Evolutionary conservation across 2,888 invertebrate species (phyloP).

Genomic region (Parasteatoda lunata): DNA sequence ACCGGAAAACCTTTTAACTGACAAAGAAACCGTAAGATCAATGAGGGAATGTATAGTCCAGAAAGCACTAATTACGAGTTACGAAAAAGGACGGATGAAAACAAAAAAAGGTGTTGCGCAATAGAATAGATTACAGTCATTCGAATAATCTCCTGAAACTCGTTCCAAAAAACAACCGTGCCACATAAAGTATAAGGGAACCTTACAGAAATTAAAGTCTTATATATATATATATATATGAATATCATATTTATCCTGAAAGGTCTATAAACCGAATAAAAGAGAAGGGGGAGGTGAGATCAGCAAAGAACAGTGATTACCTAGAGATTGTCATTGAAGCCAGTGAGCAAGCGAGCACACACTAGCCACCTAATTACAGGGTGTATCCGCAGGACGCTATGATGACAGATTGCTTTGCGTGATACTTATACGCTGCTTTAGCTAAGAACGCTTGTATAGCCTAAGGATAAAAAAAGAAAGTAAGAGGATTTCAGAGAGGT

Average conservation of each 20-base stretch:
- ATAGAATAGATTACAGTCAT: background rate
- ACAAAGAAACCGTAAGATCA: background rate
- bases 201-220: background rate
- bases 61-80: background rate
- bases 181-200: background rate
- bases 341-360: slow-evolving; percentile 64
- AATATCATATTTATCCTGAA: slow-evolving; percentile 34
- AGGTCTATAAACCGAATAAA: slow-evolving; percentile 17
- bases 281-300: slow-evolving; percentile 22
- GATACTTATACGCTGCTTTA: slow-evolving; percentile 57
- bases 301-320: slow-evolving; percentile 44
- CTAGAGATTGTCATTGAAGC: slow-evolving; percentile 62
- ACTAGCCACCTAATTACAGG: slow-evolving; percentile 62
- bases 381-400: slow-evolving; percentile 63
- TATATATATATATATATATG: background rate
- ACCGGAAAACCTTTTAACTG: no score
- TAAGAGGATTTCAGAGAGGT: slow-evolving; percentile 41
- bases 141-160: background rate
- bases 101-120: background rate
- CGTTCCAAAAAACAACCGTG: background rate
- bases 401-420: slow-evolving; percentile 67
- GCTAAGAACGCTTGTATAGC: slow-evolving; percentile 49
- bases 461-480: slow-evolving; percentile 52
- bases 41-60: background rate
- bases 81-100: background rate